Evolutionary conservation across 1,140 invertebrate species (phyloP).

Genomic region (Eubasilissa regina): DNA sequence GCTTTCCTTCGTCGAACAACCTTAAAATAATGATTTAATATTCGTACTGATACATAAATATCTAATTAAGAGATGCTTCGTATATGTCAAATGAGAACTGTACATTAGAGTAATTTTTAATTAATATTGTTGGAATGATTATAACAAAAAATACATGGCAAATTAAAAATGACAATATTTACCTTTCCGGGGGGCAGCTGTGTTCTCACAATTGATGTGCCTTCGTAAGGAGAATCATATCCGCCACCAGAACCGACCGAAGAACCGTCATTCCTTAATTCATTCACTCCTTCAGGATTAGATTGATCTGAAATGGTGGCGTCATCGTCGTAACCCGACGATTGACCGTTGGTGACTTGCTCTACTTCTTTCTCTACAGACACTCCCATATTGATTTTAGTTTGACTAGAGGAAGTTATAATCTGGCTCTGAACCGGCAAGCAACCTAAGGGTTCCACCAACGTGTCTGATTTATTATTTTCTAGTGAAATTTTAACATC

Average conservation of each 20-base stretch:
- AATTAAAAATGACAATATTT: constrained; percentile 5
- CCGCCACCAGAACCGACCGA: constrained; percentile 66
- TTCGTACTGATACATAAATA: not conserved
- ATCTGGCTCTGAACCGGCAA: constrained; percentile 66
- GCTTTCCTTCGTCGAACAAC: constrained; percentile 71
- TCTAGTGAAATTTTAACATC: constrained; percentile 52
- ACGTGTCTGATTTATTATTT: constrained; percentile 55
- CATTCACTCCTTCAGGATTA: constrained; percentile 67
- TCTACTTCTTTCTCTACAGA: constrained; percentile 31
- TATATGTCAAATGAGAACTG: not conserved
- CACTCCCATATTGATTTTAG: constrained; percentile 61
- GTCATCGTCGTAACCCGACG: constrained; percentile 65
- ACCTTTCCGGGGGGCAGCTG: constrained; percentile 81
- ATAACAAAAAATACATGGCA: constrained; percentile 14
- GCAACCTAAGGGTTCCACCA: constrained; percentile 68
- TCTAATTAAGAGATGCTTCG: not conserved
- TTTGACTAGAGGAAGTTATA: constrained; percentile 63
- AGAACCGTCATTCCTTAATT: constrained; percentile 67
- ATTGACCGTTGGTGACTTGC: constrained; percentile 50
- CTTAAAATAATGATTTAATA: constrained; percentile 56
- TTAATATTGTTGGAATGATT: not conserved
- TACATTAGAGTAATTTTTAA: not conserved
- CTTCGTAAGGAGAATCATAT: constrained; percentile 68
- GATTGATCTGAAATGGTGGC: constrained; percentile 73
- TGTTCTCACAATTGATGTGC: constrained; percentile 75